Base-by-base conservation (phyloP, 2,113 vertebrate species). In the Mesembrinibis cayennensis region DNA sequence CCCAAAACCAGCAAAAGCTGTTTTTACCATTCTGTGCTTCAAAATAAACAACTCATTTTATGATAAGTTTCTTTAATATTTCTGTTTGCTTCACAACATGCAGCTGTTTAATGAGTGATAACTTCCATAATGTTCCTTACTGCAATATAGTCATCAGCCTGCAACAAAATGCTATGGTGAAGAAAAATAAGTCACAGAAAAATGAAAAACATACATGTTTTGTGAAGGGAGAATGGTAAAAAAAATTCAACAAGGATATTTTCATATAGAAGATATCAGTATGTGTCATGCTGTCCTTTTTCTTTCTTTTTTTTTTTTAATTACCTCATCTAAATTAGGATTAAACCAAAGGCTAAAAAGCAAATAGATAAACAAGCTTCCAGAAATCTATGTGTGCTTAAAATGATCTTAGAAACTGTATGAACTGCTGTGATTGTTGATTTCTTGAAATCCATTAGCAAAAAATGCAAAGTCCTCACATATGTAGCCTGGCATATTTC, bases 31-130 rank as follows among this genome's bases (percentile, higher is more conserved):
- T 59, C 45, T 62, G 59, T 93, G 53, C 30, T 81, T 93, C 79
- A 95, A 96, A 96, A 91, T 69, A 83, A 79, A 26, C 32, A 94
- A 78, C 25, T 82, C 27, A 80, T 79, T 84, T 78, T 49, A 87
- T 95, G 62, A 96, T 96, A 92, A 96, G 70, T 96, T 97, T 80
- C 87, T 97, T 98, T 96, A 98, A 98, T 97, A 95, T 96, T 96
- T 81, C 30, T 74, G 20, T 55, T 93, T 96, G 15, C 32, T 96
- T 93, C 93, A 94, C 93, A 95, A 96, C 69, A 83, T 90, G 74
- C 59, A 96, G 34, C 82, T 96, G 87, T 83, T 94, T 89, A 97
- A 94, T 65, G 94, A 95, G 23, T 94, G 72, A 94, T 95, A 74
- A 66, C 80, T 94, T 97, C 73, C 76, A 95, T 93, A 89, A 93